Evolutionary conservation across 2,113 vertebrate genomes (phyloP).

Genomic region (Misgurnus mizolepis): DNA sequence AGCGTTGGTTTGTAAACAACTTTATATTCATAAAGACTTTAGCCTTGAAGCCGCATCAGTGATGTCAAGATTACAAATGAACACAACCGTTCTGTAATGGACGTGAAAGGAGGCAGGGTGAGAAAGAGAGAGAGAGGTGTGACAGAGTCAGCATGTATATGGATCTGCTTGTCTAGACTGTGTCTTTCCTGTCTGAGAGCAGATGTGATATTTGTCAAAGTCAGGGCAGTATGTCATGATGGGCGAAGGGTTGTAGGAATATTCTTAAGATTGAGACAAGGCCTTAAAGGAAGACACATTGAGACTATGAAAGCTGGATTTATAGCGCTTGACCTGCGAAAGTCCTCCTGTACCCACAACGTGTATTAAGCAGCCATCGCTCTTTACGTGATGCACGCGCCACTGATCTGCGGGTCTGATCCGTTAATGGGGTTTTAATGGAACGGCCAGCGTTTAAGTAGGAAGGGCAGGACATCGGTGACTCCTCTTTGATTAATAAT

Average conservation of each 20-base stretch:
- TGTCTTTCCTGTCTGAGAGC: slow-evolving; percentile 26
- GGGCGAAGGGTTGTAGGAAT: slow-evolving; percentile 33
- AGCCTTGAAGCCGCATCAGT: slow-evolving; percentile 39
- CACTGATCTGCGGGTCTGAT: slow-evolving; percentile 1
- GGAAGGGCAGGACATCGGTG: background rate
- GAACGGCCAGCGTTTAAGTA: slow-evolving; percentile 4
- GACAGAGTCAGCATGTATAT: slow-evolving; percentile 28
- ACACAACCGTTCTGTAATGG: slow-evolving; percentile 28
- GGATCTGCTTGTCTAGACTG: slow-evolving; percentile 24
- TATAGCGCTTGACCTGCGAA: slow-evolving; percentile 37
- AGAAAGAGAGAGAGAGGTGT: background rate
- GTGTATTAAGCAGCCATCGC: background rate
- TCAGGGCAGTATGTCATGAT: slow-evolving; percentile 18
- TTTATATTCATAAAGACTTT: slow-evolving; percentile 38
- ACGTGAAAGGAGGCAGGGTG: slow-evolving; percentile 15
- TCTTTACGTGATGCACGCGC: slow-evolving; percentile 11
- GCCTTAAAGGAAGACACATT: slow-evolving; percentile 31
- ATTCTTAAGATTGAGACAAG: slow-evolving; percentile 29
- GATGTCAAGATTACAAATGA: slow-evolving; percentile 45
- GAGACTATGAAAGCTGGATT: slow-evolving; percentile 44
- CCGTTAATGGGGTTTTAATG: slow-evolving; percentile 21
- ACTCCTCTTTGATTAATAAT: slow-evolving; percentile 12
- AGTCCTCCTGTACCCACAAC: slow-evolving; percentile 12
- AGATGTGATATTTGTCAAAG: slow-evolving; percentile 49
- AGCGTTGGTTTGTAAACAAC: slow-evolving; percentile 43